Conservation (phyloP, 2,113 vertebrate species). For the Aspidoscelis tigris region DNA sequence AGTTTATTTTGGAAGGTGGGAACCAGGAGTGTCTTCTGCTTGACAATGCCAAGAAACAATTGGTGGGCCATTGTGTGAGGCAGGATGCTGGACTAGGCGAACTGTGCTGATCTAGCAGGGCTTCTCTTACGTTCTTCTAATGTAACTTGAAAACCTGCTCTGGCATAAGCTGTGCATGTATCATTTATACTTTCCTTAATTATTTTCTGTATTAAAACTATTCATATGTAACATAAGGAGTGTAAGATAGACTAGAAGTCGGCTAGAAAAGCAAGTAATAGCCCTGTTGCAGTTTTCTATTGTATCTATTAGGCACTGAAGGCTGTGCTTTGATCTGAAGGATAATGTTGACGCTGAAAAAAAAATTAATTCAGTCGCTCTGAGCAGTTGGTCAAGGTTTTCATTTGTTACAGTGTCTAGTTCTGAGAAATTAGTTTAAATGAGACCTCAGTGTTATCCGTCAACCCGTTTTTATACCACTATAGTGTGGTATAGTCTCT, state of each 20-base stretch:
- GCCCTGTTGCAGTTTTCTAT: neutral
- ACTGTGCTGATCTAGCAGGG: no score
- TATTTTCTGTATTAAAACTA: neutral
- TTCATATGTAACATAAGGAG: neutral
- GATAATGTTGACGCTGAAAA: neutral
- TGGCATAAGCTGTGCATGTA: neutral
- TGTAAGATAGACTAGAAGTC: no score
- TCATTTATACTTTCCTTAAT: neutral
- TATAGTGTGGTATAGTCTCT: constrained; percentile 17
- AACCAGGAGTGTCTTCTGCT: no score
- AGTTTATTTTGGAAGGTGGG: no score
- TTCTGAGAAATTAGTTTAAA: constrained; percentile 16
- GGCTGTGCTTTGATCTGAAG: neutral
- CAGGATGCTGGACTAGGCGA: no score
- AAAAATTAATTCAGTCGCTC: neutral
- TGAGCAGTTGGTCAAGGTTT: neutral
- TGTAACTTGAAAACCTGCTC: neutral
- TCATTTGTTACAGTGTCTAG: neutral
- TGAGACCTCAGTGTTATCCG: neutral
- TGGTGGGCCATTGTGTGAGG: no score
- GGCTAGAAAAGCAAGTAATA: neutral
- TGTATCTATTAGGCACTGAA: neutral
- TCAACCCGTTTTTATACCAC: constrained; percentile 45
- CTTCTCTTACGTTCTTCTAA: neutral
- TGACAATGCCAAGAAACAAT: no score